Evolutionary conservation across 2,797 vertebrate genomes (phyloP), one percentile per base, ranked within the genome.

Genomic region (Danio kyathit): DNA sequence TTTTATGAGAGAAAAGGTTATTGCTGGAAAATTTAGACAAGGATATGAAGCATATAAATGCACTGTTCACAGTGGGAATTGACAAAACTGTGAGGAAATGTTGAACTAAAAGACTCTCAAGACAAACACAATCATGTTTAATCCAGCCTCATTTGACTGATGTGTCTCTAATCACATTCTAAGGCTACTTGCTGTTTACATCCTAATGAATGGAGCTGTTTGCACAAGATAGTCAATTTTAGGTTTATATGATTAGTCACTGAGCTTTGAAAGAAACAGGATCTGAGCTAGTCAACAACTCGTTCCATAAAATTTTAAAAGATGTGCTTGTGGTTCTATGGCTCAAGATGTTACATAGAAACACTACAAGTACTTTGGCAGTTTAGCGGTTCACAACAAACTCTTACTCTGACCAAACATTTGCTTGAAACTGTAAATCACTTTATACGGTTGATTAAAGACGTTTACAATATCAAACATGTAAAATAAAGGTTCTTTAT

Each of bases 21-120:
- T 74, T 57, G 70, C 79, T 57, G 14, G 60, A 74, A 64, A 80
- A 71, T 80, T 80, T 74, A 73, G 70, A 80, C 60, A 74, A 66
- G 79, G 61, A 65, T 56, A 80, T 6, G 41, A 40, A 57, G 69
- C 21, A 7, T 46, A 49, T 57, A 57, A 72, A 64, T 64, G 46
- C 7, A 19, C 7, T 2, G 17, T 44, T 54, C 17, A 63, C 19
- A 10, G 3, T 65, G 60, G 70, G 14, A 41, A 74, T 19, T 10
- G 13, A 44, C 17, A 29, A 38, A 12, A 19, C 5, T 0, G 21
- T n/a, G 12, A 17, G 8, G 44, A 13, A 19, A 38, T 7, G 6
- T 74, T 65, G 7, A 80, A 73, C 48, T 10, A 72, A 79, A 63
- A 52, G 44, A 79, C 17, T 16, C 5, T 14, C 21, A 65, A 64